A percentile compares a stretch with the other conserved stretches of the same genome.
These are phyloP conservation scores for Panthera uncia DNA, from an alignment of 2,113 vertebrate species.

Conservation along the genomic window DNA sequence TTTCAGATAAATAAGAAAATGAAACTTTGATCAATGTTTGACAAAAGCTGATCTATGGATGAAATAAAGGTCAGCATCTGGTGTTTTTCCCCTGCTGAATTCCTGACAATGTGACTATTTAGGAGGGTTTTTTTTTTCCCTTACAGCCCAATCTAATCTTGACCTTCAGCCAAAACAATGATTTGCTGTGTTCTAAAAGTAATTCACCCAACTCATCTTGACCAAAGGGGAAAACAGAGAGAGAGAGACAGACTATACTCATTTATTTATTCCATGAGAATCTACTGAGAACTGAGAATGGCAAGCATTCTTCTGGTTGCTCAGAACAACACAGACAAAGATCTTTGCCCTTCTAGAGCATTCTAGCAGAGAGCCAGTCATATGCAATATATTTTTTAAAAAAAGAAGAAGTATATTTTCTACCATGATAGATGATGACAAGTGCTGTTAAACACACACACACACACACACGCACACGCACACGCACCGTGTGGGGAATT, in stretches of 20 bases:
- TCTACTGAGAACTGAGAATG: neutral
- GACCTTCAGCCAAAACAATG: conserved; percentile 9
- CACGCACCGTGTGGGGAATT: neutral
- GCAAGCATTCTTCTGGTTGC: neutral
- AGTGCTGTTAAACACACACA: neutral
- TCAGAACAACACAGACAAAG: neutral
- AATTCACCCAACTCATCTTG: conserved; percentile 18
- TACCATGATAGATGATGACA: neutral
- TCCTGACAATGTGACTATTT: conserved; percentile 12
- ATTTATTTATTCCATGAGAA: neutral
- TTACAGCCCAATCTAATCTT: neutral
- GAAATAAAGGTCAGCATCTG: conserved; percentile 29
- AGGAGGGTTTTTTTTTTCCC: neutral
- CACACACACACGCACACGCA: neutral
- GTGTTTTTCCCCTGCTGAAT: neutral
- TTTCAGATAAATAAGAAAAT: conserved; percentile 46
- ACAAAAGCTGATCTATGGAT: conserved; percentile 14
- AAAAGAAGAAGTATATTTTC: neutral
- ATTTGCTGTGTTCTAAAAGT: neutral
- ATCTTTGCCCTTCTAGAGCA: neutral
- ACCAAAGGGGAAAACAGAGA: neutral
- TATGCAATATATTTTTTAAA: neutral
- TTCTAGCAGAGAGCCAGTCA: neutral
- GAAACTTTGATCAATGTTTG: conserved; percentile 33
- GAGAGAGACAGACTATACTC: neutral